Conservation (phyloP, 2,888 invertebrate genomes). For the Plagodis pulveraria region DNA sequence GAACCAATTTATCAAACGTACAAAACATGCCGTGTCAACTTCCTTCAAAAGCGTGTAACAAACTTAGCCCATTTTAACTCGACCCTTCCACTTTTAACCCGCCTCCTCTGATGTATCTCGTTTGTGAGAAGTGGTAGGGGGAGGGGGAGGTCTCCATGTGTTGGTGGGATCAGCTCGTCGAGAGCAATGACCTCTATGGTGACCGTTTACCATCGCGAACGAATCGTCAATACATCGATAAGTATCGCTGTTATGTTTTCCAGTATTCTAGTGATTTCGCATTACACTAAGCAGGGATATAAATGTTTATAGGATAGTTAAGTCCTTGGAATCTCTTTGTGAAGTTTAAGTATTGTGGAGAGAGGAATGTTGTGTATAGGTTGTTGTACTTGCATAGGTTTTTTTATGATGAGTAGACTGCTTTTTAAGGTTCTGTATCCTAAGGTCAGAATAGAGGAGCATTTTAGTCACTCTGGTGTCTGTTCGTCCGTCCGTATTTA, state of each 20-base stretch:
- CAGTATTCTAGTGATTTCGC: slow-evolving; percentile 27
- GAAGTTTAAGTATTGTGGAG: not conserved
- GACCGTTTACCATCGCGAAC: slow-evolving; percentile 47
- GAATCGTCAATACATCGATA: slow-evolving; percentile 41
- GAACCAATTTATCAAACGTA: slow-evolving; percentile 36
- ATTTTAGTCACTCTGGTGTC: no score
- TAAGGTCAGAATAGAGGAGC: no score
- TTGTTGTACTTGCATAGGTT: not conserved
- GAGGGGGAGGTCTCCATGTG: slow-evolving; percentile 16
- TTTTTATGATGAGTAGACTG: no score
- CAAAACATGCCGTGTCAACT: slow-evolving; percentile 38
- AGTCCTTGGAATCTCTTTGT: not conserved
- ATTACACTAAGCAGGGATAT: slow-evolving; percentile 9
- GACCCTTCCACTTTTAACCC: slow-evolving; percentile 25
- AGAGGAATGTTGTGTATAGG: not conserved
- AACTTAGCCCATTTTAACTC: slow-evolving; percentile 18
- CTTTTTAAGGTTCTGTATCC: no score
- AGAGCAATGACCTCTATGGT: slow-evolving; percentile 52
- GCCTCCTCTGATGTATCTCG: slow-evolving; percentile 7
- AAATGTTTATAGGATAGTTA: not conserved
- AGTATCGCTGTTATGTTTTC: slow-evolving; percentile 39
- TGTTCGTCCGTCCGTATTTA: no score
- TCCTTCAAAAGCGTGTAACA: slow-evolving; percentile 36
- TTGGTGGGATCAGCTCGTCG: slow-evolving; percentile 37
- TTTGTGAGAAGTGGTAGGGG: slow-evolving; percentile 8